Base-by-base conservation (phyloP, 2,797 vertebrate genomes). In the Acanthiza pusilla region DNA sequence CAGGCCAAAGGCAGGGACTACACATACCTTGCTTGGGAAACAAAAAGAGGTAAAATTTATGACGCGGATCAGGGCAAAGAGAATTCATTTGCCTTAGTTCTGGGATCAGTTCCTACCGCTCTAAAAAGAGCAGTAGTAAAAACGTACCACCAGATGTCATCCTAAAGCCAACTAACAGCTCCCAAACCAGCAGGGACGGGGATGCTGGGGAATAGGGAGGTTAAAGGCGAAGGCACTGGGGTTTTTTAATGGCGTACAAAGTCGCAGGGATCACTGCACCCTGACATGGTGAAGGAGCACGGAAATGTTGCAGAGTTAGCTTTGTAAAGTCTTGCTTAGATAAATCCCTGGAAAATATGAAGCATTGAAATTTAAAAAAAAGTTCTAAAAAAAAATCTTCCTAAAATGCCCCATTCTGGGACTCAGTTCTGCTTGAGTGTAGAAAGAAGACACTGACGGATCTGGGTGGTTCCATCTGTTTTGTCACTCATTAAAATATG, bases 61-160 rank as follows among this genome's bases (percentile, higher is more conserved):
- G 21, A 13, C 0, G 16, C 21, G 38, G 17, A 74, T 43, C 10
- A 8, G 25, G 47, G 32, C 53, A 67, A 70, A 32, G 43, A 29
- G 0, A 51, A 78, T 66, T 76, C 0, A 23, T 57, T 65, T 32
- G 13, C 11, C 65, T 19, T 22, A 30, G 38, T 13, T 38, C 30
- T n/a, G 53, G 13, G 53, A 57, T 76, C 18, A 45, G 34, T 18
- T 62, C n/a, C 45, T 48, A 5, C 50, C 10, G 36, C 36, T 36
- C 36, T 36, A 36, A 36, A 57, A 76, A 61, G 42, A 22, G 81
- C n/a, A 63, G 12, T 89, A 70, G 80, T 48, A 40, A 73, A 60
- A 68, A 55, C 2, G 58, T 73, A 51, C 95, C 96, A 85, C 47
- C 91, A 95, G 93, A 86, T 96, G 96, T 95, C 97, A 72, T 1